phyloP scores from a whole-genome alignment of 92 coral and sea anemone species.

The Bergia puertoricense region DNA sequence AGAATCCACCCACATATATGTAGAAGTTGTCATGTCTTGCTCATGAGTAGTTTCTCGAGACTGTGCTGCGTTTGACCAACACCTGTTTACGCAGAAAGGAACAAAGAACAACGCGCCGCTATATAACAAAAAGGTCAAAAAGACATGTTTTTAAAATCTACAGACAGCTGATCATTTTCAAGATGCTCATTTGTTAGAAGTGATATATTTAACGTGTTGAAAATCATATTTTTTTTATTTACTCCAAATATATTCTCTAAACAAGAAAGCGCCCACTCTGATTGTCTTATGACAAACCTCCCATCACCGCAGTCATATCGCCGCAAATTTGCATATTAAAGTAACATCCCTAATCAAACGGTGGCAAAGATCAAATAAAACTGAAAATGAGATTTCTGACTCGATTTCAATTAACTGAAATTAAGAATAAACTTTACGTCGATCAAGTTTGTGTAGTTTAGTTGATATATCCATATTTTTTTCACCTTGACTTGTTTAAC shows the following conservation, averaged over 20 bases:
- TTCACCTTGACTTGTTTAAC: background rate
- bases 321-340: background rate
- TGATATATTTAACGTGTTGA: background rate
- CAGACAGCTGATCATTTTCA: background rate
- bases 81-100: too few species aligned
- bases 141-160: too few species aligned
- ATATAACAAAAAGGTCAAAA: background rate
- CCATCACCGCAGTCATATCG: background rate
- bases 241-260: slow-evolving; percentile 13
- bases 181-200: background rate
- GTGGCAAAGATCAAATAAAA: background rate
- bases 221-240: background rate
- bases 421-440: slow-evolving; percentile 7
- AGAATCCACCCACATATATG: too few species aligned
- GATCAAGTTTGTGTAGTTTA: background rate
- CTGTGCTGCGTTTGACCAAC: too few species aligned
- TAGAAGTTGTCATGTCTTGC: too few species aligned
- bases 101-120: background rate
- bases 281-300: background rate
- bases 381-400: background rate
- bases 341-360: slow-evolving; percentile 8
- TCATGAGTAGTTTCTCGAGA: too few species aligned
- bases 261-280: slow-evolving; percentile 21
- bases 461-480: background rate
- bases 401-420: slow-evolving; percentile 8